Conservation (phyloP, 2,113 vertebrate species). For the Aldabrachelys gigantea region DNA sequence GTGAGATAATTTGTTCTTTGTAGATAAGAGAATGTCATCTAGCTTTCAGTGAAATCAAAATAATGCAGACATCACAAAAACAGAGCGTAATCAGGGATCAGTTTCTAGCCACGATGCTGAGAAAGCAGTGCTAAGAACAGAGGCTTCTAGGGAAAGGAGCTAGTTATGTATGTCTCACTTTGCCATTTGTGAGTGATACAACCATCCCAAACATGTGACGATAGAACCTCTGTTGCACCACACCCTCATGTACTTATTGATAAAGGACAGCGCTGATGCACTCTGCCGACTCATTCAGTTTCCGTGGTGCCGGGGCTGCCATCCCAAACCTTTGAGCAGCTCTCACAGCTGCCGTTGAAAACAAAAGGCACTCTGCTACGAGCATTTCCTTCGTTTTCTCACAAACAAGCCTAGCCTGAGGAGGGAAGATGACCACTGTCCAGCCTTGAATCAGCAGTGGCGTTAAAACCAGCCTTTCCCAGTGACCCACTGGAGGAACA, state of each 20-base stretch:
- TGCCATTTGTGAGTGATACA: background rate
- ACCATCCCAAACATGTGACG: background rate
- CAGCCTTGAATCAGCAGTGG: background rate
- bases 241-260: too few relatives aligned
- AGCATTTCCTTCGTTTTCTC: background rate
- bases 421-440: too few relatives aligned
- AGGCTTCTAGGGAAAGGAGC: background rate
- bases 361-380: background rate
- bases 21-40: conserved; percentile 41
- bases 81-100: background rate
- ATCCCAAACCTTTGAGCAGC: background rate
- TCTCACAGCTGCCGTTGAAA: background rate
- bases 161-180: background rate
- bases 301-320: background rate
- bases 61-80: background rate
- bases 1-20: conserved; percentile 61
- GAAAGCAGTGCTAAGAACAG: background rate
- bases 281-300: background rate
- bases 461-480: background rate
- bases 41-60: conserved; percentile 19
- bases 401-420: background rate
- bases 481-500: background rate
- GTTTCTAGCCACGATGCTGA: background rate
- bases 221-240: background rate
- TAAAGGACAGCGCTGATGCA: too few relatives aligned